Evolutionary conservation across 2,888 invertebrate species (phyloP), one percentile per base, ranked within the genome.

Genomic region (Seira sanloemensis): DNA sequence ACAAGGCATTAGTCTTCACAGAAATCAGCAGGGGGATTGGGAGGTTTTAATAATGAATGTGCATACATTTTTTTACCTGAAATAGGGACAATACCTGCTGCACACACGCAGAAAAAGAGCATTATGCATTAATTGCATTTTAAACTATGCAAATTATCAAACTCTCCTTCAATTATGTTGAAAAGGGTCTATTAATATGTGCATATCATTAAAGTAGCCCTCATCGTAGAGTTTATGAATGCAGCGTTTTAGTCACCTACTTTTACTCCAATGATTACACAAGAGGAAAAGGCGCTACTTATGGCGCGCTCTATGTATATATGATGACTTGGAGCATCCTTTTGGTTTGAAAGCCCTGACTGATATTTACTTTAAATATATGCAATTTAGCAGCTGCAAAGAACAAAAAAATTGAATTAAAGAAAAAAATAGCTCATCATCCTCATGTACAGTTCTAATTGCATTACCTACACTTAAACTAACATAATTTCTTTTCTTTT

Each of bases 1-100:
- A 79, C 84, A 84, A 84, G 84, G 58, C 79, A 84, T 84, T 84
- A 74, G 74, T 84, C 9, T 2, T 27, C 69, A 69, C 5, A 27
- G 27, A 69, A 69, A 9, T 24, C 26, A 62, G n/a, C 62, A 26
- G 19, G 18, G 50, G 58, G 18, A 65, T 25, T 74, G 2, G 24
- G 23, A 74, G n/a, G 50, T 37, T 62, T 58, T 37, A 18, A 21
- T 75, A 67, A 81, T 81, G 16, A 65, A 81, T 81, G 71, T 71
- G 65, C 81, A 81, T 81, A 75, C 50, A 75, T 81, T 80, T 68
- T 23, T 27, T 19, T n/a, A 25, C 46, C 46, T 71, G 58, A 75
- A 62, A 26, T 21, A 62, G n/a, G 81, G 21, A 65, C 69, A 69
- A 58, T 58, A n/a, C 18, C 18, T 58, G 37, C n/a, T n/a, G n/a